phyloP scores from a whole-genome alignment of 2,797 vertebrate genomes.

The Falco naumanni region DNA sequence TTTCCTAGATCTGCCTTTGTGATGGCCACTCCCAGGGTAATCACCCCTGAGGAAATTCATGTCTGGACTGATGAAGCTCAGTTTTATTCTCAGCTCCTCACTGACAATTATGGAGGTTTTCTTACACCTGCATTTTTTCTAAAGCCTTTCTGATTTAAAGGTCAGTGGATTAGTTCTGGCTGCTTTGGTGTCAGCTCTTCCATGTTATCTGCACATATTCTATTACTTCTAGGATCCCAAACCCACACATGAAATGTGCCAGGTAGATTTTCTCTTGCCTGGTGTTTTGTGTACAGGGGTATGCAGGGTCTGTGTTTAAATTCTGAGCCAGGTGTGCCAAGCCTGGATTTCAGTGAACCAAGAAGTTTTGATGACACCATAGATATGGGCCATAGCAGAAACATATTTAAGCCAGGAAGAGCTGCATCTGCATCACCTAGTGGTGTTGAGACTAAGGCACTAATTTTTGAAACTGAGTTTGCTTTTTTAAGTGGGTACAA shows the following conservation, averaged over 20 bases:
- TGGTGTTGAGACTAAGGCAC: neutral
- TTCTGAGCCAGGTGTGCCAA: neutral
- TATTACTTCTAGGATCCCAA: neutral
- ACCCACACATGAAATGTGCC: neutral
- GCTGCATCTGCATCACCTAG: neutral
- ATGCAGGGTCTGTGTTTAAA: neutral
- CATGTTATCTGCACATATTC: neutral
- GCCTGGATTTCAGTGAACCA: neutral
- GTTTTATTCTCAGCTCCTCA: neutral
- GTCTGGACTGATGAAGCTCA: neutral
- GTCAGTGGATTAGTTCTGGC: neutral
- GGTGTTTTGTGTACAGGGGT: neutral
- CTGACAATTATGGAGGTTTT: neutral
- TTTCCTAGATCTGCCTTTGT: conserved; percentile 22
- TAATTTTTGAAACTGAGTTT: neutral
- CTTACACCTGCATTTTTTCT: neutral
- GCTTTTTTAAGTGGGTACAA: neutral
- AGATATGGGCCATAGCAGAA: neutral
- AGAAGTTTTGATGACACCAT: neutral
- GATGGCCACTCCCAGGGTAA: neutral
- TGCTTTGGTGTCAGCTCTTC: neutral
- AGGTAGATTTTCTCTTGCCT: neutral
- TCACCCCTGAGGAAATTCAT: neutral
- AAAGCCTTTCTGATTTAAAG: neutral
- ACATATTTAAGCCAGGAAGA: neutral